Conservation (phyloP, 2,888 invertebrate genomes). For the Philereme transversata region DNA sequence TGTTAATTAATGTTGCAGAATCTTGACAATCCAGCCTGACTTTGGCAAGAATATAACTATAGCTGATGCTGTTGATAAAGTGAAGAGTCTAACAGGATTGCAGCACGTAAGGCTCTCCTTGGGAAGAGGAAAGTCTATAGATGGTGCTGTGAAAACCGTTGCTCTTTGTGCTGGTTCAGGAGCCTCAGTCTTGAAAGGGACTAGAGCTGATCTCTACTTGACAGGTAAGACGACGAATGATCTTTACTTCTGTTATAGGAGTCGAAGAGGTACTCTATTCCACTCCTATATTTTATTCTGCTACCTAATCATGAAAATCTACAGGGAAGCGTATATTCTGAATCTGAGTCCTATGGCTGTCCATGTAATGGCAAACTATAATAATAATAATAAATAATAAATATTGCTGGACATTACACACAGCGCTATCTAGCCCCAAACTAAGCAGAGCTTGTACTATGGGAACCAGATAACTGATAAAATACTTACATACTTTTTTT, state of each 20-base stretch:
- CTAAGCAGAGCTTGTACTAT: too few relatives aligned
- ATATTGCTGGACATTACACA: too few relatives aligned
- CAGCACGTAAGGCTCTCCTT: constrained; percentile 89
- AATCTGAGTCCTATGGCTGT: too few relatives aligned
- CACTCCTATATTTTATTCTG: too few relatives aligned
- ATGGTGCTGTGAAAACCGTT: constrained; percentile 83
- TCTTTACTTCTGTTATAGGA: too few relatives aligned
- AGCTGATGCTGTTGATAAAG: constrained; percentile 84
- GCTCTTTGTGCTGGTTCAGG: constrained; percentile 97
- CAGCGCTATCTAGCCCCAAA: too few relatives aligned
- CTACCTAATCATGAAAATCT: neutral
- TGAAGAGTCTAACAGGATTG: constrained; percentile 89
- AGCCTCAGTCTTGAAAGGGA: constrained; percentile 88
- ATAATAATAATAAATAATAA: too few relatives aligned
- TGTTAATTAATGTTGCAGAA: constrained; percentile 12
- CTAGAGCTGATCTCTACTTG: constrained; percentile 90
- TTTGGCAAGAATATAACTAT: constrained; percentile 56
- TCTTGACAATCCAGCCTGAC: constrained; percentile 15
- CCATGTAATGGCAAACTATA: too few relatives aligned
- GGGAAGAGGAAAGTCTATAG: constrained; percentile 70
- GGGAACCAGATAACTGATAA: too few relatives aligned
- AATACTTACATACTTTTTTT: too few relatives aligned
- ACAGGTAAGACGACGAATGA: constrained; percentile 81
- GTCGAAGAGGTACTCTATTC: too few relatives aligned
- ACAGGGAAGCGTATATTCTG: too few relatives aligned